Evolutionary conservation across 2,888 invertebrate species (phyloP), one percentile per base, ranked within the genome.

Genomic region (Xanthia togata): DNA sequence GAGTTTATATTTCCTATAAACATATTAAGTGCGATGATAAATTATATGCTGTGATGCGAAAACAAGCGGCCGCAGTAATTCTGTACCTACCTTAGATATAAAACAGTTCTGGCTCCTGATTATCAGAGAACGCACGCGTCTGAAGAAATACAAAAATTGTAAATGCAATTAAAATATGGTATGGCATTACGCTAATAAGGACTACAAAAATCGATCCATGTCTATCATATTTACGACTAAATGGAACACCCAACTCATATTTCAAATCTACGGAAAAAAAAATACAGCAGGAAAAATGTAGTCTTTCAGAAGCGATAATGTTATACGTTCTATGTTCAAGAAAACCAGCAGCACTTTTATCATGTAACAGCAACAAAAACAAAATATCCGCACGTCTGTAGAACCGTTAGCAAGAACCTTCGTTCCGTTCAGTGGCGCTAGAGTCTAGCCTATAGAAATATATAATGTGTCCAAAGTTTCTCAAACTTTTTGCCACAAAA

Each of bases 371-470:
- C 2, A 4, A 47, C 12, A 20, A 35, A 64, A 62, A 79, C 72
- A 31, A 62, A 73, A 71, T 44, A 53, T 47, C 57, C 47, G 8
- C 23, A 11, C n/a, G 70, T 76, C 70, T 79, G 65, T 60, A 73
- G 59, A 74, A 65, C 72, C 79, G 74, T 83, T 76, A 85, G 31
- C 44, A 74, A 79, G 41, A 70, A 70, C 83, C 83, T 85, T 81
- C 74, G 68, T 55, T n/a, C 64, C 62, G 78, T 82, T 74, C 78
- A 81, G 78, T 84, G 85, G 83, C 82, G 83, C 78, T 86, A 57
- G 50, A 14, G 59, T 53, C 59, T 50, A 74, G 59, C 78, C 31
- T 60, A 59, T 26, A 69, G 4, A 23, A 67, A 20, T 50, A 35
- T 23, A 31, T 31, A 12, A n/a, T 26, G 31, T 26, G 20, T 20